phyloP scores from a whole-genome alignment of 1,140 invertebrate species.

The Teleogryllus occipitalis region DNA sequence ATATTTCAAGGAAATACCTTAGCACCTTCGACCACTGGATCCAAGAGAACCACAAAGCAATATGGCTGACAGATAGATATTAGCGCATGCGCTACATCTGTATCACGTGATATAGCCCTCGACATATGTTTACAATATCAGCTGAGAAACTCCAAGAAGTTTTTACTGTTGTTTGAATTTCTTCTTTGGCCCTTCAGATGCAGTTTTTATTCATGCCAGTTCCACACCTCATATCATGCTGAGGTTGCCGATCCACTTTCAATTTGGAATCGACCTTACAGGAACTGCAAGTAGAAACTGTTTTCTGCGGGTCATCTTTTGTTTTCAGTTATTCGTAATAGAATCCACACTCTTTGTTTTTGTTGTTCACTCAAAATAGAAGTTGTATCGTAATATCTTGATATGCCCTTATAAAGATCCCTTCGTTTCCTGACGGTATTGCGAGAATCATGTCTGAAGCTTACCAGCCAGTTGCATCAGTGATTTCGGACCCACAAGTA shows the following conservation, averaged over 20 bases:
- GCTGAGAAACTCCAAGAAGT: background rate
- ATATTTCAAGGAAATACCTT: conserved; percentile 12
- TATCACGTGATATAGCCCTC: conserved; percentile 8
- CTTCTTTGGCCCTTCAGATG: background rate
- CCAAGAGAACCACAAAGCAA: conserved; percentile 13
- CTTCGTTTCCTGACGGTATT: too few relatives aligned
- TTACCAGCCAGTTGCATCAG: too few relatives aligned
- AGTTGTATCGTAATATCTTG: too few relatives aligned
- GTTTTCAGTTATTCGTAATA: too few relatives aligned
- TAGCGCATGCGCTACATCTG: background rate
- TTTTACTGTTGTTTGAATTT: background rate
- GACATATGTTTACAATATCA: conserved; percentile 16
- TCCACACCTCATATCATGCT: too few relatives aligned
- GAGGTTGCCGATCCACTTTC: background rate
- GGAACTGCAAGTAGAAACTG: background rate
- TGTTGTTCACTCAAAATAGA: too few relatives aligned
- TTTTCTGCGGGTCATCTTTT: too few relatives aligned
- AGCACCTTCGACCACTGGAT: conserved; percentile 9
- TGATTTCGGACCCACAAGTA: too few relatives aligned
- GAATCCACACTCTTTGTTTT: too few relatives aligned
- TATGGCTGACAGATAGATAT: conserved; percentile 11
- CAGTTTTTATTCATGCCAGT: background rate
- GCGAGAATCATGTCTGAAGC: too few relatives aligned
- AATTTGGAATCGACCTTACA: background rate
- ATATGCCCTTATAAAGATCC: too few relatives aligned